Conservation (phyloP, 2,888 invertebrate species). For the Drosophila hamatofila region DNA sequence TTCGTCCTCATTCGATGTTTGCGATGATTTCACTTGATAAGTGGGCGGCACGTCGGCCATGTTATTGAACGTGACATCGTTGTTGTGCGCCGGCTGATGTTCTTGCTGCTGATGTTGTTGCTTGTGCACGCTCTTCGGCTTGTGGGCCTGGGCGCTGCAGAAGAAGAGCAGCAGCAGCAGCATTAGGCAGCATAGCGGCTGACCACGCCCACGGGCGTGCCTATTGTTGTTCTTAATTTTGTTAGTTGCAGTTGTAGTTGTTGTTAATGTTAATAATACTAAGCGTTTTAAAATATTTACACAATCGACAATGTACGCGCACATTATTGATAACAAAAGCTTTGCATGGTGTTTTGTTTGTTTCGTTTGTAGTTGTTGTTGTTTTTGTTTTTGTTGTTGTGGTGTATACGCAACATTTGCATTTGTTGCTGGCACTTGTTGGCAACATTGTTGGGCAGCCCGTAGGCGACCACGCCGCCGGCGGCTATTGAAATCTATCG, state of each 20-base stretch:
- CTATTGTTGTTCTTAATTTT: conserved; percentile 36
- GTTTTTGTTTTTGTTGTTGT: conserved; percentile 47
- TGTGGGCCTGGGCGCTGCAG: conserved; percentile 73
- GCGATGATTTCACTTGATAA: conserved; percentile 81
- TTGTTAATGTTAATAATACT: conserved; percentile 78
- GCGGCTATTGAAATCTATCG: conserved; percentile 84
- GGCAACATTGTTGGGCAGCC: conserved; percentile 57
- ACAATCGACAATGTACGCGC: conserved; percentile 76
- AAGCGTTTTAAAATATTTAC: conserved; percentile 79
- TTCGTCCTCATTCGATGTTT: conserved; percentile 83
- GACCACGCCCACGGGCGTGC: conserved; percentile 45
- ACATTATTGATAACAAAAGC: conserved; percentile 78
- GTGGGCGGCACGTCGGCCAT: conserved; percentile 72
- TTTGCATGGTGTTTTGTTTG: conserved; percentile 57
- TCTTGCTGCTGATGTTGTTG: conserved; percentile 61
- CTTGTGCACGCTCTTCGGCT: conserved; percentile 79
- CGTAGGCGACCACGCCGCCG: conserved; percentile 85
- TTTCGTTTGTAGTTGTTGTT: conserved; percentile 37
- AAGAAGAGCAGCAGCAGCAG: conserved; percentile 53
- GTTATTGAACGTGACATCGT: conserved; percentile 52
- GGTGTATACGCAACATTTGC: conserved; percentile 57
- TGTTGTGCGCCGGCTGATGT: conserved; percentile 61
- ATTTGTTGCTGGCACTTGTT: conserved; percentile 62
- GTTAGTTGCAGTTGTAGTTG: conserved; percentile 59
- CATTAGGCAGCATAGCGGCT: conserved; percentile 39